Evolutionary conservation across 2,888 invertebrate species (phyloP), one percentile per base, ranked within the genome.

Genomic region (Polyommatus iphigenia): DNA sequence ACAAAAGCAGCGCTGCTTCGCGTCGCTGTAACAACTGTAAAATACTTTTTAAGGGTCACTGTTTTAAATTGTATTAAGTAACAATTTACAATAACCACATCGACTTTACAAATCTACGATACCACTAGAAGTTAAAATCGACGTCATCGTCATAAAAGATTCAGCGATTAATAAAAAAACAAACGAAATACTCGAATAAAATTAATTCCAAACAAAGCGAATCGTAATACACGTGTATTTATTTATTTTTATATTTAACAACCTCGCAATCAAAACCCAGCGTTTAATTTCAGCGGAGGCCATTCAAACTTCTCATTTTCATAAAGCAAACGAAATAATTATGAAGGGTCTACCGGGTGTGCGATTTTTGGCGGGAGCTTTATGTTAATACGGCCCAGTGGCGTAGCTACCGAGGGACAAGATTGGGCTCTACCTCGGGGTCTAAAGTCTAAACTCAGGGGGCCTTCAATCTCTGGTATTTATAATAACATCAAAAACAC

Each of bases 341-440:
- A 91, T 86, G 83, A 78, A 87, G 85, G 86, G 85, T 81, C 82
- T 82, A 85, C 85, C 81, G 80, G 81, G 83, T 85, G 85, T 85
- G 87, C 86, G 90, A 91, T 91, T 91, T 91, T 89, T 89, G 86
- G 87, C 85, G 77, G 82, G 86, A 86, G 85, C 88, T 91, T 90
- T 91, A 92, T 91, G 91, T 87, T 89, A 91, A 92, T 90, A 82
- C 82, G 29, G 6, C 20, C 29, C 29, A 29, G 29, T 13, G 29
- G 62, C 54, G 54, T 54, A 54, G 54, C 54, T 54, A 18, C 54
- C 15, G 15, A 50, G 4, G 50, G 50, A 2, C 15, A 50, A 18
- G 54, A 54, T 54, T 3, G 5, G 54, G 18, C 54, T 5, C 15
- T 18, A 18, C 54, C 54, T 15, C 54, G 15, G 5, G 18, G 4